These are phyloP conservation scores for Eidolon dupreanum DNA, from an alignment of 2,797 vertebrate genomes.

Conservation along the genomic window DNA sequence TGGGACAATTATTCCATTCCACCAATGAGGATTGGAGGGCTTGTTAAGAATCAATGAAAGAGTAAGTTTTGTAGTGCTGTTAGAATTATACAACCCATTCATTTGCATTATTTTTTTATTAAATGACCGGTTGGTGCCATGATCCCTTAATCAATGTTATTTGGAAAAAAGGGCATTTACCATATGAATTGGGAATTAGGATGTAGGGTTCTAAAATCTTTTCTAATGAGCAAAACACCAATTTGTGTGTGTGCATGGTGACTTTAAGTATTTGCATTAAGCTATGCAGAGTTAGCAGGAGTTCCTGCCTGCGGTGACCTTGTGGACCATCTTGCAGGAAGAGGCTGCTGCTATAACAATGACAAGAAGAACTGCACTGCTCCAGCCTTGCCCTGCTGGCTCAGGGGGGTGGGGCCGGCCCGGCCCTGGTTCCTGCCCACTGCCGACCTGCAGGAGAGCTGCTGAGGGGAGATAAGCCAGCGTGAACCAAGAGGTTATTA, in stretches of 20 bases:
- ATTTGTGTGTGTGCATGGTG: background rate
- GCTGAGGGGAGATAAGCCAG: background rate
- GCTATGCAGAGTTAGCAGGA: background rate
- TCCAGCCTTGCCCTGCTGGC: background rate
- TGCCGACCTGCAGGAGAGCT: fast-evolving
- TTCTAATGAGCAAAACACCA: background rate
- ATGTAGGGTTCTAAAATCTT: background rate
- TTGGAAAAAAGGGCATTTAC: background rate
- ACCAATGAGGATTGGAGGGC: background rate
- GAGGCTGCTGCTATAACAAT: background rate
- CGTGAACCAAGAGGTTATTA: background rate
- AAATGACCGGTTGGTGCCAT: background rate
- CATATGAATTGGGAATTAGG: background rate
- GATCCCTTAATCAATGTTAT: background rate
- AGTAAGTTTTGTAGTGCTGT: background rate
- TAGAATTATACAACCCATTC: background rate
- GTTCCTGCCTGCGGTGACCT: constrained; percentile 6
- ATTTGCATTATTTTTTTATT: background rate
- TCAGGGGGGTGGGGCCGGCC: background rate
- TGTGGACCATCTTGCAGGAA: constrained; percentile 9
- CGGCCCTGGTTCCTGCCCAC: background rate
- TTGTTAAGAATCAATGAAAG: background rate
- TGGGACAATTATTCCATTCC: background rate
- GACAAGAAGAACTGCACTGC: background rate
- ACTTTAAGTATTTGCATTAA: constrained; percentile 10